Base-by-base conservation (phyloP, 2,888 invertebrate species). In the Drosophila meridionalis region DNA sequence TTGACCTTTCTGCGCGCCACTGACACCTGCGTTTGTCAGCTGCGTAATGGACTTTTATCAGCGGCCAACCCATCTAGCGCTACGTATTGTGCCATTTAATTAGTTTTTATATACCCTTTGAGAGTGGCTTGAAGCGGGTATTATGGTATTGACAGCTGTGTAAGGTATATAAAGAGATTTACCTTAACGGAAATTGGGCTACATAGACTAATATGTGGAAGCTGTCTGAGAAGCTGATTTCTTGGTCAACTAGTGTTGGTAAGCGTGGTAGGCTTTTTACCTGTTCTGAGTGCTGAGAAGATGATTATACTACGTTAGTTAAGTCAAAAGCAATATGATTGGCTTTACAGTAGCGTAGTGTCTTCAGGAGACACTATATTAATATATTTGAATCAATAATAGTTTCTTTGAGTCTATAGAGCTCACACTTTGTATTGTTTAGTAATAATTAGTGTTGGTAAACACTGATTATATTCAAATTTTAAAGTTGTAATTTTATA, bases 11-110 rank as follows among this genome's bases (percentile, higher is more conserved):
- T 52, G 34, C 43, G 32, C 55, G 26, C 20, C 12, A 8, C 43
- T 45, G 38, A 26, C 69, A 69, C 81, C 82, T 82, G 82, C 48
- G 50, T 62, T 59, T 80, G 82, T 80, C 82, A 82, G 69, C 65
- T 48, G 53, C 63, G 45, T 68, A 77, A 78, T 76, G 57, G 69
- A 50, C 69, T 69, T 42, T 79, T 77, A 83, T 83, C 82, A 53
- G 34, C 42, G 66, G 67, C 43, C 57, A 77, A 77, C 83, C 83
- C 83, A 79, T 83, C 83, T 74, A 48, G 65, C 66, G 42, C 38
- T 52, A 36, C 66, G 69, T 61, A 50, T 73, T 77, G 65, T 73
- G 61, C 8, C 57, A 69, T 83, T 83, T 82, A 83, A 83, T 83
- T 83, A 82, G 76, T 64, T 82, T 78, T 78, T 56, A 32, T 38